These are phyloP conservation scores for Semnopithecus entellus DNA, from an alignment of 2,113 vertebrate genomes.

Conservation along the genomic window DNA sequence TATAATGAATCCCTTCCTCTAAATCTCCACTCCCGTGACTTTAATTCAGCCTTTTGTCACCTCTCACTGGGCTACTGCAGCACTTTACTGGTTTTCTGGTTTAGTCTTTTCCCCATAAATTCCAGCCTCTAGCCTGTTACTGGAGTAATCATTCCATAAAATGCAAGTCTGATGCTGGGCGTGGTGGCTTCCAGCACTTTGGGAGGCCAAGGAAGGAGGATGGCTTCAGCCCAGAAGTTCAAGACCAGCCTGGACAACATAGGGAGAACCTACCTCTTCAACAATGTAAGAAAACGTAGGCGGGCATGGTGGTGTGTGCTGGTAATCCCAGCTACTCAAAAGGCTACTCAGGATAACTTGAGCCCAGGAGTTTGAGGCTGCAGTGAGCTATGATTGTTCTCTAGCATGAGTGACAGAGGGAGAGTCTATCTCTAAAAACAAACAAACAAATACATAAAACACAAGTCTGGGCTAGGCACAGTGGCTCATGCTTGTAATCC, in stretches of 20 bases:
- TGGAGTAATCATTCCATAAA: background rate
- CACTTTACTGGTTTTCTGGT: background rate
- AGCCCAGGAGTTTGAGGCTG: background rate
- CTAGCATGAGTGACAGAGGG: background rate
- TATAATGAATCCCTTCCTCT: background rate
- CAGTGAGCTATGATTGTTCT: background rate
- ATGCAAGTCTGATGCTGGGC: background rate
- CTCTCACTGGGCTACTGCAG: background rate
- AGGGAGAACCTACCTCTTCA: background rate
- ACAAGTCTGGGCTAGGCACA: too few species aligned
- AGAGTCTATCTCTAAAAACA: background rate
- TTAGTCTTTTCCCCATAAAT: background rate
- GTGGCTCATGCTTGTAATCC: too few species aligned
- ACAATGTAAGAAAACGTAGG: background rate
- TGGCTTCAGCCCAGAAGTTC: background rate
- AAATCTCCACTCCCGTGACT: background rate
- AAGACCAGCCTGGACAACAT: background rate
- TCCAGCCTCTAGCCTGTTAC: background rate
- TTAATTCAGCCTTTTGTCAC: background rate
- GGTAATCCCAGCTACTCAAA: background rate
- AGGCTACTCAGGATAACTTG: background rate
- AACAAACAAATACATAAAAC: too few species aligned
- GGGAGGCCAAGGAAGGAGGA: background rate
- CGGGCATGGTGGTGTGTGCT: background rate
- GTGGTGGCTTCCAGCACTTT: background rate